Base-by-base conservation (phyloP, 2,888 invertebrate genomes). In the Acrocyrtus sp. region DNA sequence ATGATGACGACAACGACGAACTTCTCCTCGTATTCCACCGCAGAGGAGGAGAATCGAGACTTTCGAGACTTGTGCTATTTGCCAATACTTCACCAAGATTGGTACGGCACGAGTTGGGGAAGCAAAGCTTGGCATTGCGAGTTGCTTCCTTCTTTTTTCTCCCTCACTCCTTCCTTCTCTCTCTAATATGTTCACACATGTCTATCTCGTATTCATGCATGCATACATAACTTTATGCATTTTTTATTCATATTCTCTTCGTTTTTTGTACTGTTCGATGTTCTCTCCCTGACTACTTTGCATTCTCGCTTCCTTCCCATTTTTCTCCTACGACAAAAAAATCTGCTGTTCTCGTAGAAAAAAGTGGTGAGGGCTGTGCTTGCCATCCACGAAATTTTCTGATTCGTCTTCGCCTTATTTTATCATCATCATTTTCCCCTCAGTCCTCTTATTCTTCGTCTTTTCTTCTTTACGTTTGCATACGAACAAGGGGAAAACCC, bases 151-250 rank as follows among this genome's bases (percentile, higher is more conserved):
- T 39, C 54, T 58, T 61, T 61, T 48, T 48, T 47, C 17, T 47
- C 29, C 22, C 34, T 58, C 47, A 24, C 45, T n/a, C n/a, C n/a
- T 22, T 50, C 41, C 24, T 50, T 51, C 51, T n/a, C n/a, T n/a
- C n/a, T n/a, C n/a, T n/a, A n/a, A n/a, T n/a, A n/a, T n/a, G n/a
- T 58, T 17, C 48, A 6, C 56, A 68, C 60, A 51, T 69, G 69
- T 69, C 69, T 61, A 69, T 69, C 69, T 69, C 17, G 62, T 50
- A 69, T 54, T 69, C 69, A 69, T 69, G 62, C 56, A 62, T 69
- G 69, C 69, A 61, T 62, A 69, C 62, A 22, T 69, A 69, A 69
- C 62, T 69, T n/a, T 61, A 62, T 68, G 60, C 56, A 69, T 69
- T 69, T 69, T 69, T 69, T 69, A 69, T 69, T 69, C 69, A 69